Conservation (phyloP, 2,113 vertebrate genomes). For the Nothobranchius kuhntae region DNA sequence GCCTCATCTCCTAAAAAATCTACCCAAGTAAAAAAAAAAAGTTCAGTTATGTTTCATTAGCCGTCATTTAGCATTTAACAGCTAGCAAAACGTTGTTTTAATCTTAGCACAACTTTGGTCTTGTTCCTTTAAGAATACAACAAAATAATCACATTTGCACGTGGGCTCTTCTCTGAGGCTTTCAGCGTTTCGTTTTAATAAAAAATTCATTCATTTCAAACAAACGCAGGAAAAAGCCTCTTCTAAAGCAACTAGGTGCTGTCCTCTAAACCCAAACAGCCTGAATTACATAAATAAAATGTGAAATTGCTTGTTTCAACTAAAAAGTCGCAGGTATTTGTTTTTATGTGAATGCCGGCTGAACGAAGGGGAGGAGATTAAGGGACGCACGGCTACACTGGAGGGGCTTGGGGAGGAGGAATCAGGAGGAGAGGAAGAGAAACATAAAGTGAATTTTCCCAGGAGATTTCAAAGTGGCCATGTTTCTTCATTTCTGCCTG, state of each 20-base stretch:
- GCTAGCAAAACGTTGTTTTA: conserved; percentile 25
- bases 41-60: not conserved
- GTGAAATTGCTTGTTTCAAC: conserved; percentile 64
- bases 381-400: conserved; percentile 31
- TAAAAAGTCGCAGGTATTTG: conserved; percentile 66
- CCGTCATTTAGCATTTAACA: conserved; percentile 7
- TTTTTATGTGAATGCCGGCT: conserved; percentile 65
- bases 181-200: conserved; percentile 76
- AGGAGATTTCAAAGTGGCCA: conserved; percentile 70
- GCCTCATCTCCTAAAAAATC: too few species aligned
- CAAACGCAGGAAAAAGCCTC: conserved; percentile 46
- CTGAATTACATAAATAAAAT: conserved; percentile 23
- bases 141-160: conserved; percentile 24
- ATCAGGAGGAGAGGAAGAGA: conserved; percentile 23
- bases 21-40: too few species aligned
- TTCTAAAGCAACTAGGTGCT: conserved; percentile 52
- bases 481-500: conserved; percentile 77
- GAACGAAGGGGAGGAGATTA: conserved; percentile 68
- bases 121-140: conserved; percentile 39
- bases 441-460: conserved; percentile 54
- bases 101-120: conserved; percentile 34
- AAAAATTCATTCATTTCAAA: conserved; percentile 59
- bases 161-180: conserved; percentile 61
- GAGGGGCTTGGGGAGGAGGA: conserved; percentile 11
- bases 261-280: conserved; percentile 40